Evolutionary conservation across 2,797 vertebrate species (phyloP), one percentile per base, ranked within the genome.

Genomic region (Anguilla obscura): DNA sequence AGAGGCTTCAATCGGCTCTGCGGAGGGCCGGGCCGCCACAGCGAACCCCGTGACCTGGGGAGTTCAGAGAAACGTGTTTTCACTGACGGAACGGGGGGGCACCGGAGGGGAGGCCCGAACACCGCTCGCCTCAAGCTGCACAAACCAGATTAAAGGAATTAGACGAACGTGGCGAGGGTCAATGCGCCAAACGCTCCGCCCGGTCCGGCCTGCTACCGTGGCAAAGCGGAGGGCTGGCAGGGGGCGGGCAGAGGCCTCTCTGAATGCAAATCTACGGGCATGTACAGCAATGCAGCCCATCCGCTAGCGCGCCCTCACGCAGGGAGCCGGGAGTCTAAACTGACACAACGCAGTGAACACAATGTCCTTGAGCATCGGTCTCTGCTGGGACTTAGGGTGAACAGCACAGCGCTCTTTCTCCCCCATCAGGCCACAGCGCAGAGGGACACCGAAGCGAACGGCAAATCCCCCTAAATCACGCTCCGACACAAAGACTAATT

Each of bases 401-500:
- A 45, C 36, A n/a, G 58, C 18, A 24, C n/a, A 36, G 63, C 18
- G 9, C 69, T 33, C 69, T 36, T 21, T 80, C 76, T 6, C 33
- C 21, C 76, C 76, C 40, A 6, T 5, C 4, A 36, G 76, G 76
- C 36, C 36, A 21, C 12, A 18, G 36, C 40, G 21, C 36, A 21
- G 76, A 6, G 14, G 40, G 40, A 24, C 14, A 36, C 69, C 16
- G 69, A 27, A 12, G 3, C 3, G 12, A 74, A 74, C 30, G 18
- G 27, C 16, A 48, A 80, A 80, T 45, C 40, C 36, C 16, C 76
- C 76, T 45, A 80, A 80, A 80, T 48, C 3, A 33, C 10, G 2
- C 30, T n/a, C 54, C 14, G 27, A 30, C 80, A 83, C 80, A 83
- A 56, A 60, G 58, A 21, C 36, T 85, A 85, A 87, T 69, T 74